Percentiles rank a stretch among this genome's conserved stretches.
Conservation (phyloP, 2,113 vertebrate genomes). For the Pteronura brasiliensis region DNA sequence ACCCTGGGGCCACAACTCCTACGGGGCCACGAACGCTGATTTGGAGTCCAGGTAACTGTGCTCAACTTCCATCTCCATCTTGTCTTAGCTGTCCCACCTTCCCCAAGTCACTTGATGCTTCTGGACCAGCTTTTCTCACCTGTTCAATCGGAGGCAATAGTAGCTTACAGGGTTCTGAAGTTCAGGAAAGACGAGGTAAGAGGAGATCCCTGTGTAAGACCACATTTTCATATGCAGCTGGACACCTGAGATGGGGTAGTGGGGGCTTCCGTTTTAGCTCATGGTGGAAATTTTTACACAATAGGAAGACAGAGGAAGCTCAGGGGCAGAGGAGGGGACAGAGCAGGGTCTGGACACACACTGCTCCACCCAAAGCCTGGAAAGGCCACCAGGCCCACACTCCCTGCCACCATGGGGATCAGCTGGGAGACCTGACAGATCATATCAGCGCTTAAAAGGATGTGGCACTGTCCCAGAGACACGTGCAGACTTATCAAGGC, state of each 20-base stretch:
- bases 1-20: background rate
- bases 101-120: background rate
- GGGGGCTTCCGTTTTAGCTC: background rate
- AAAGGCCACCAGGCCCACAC: too few species aligned
- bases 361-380: too few species aligned
- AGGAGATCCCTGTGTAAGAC: background rate
- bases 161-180: too few species aligned
- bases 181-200: accelerated
- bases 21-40: accelerated
- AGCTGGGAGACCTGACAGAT: background rate
- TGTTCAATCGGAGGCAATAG: background rate
- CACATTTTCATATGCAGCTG: background rate
- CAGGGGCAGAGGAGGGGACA: background rate
- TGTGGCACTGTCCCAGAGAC: background rate
- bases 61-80: background rate
- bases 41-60: background rate
- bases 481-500: background rate
- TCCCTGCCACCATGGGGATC: too few species aligned
- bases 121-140: background rate
- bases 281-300: background rate
- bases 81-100: background rate
- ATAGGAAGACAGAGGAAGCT: background rate
- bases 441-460: background rate
- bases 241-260: too few species aligned
- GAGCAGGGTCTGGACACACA: background rate